Evolutionary conservation across 2,888 invertebrate genomes (phyloP).

Genomic region (Pollenia amentaria): DNA sequence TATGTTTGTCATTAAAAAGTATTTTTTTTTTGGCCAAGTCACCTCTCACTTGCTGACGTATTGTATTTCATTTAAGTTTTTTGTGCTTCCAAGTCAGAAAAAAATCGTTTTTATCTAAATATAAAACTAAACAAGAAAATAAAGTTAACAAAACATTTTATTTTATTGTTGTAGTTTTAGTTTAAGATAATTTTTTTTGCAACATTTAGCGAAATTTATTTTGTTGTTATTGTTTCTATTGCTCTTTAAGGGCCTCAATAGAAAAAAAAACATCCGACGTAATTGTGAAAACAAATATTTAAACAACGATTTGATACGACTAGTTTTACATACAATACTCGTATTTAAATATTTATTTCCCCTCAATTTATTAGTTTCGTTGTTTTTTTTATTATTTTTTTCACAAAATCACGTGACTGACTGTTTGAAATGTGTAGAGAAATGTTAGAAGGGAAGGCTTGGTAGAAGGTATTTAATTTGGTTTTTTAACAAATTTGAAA

Average conservation of each 20-base stretch:
- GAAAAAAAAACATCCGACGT: neutral
- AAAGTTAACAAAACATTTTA: neutral
- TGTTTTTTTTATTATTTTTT: slow-evolving; percentile 2
- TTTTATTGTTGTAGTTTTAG: neutral
- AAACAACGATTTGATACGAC: slow-evolving; percentile 19
- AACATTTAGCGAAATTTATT: slow-evolving; percentile 5
- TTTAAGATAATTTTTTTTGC: slow-evolving; percentile 7
- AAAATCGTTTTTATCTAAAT: slow-evolving; percentile 15
- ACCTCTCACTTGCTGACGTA: neutral
- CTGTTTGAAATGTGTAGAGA: neutral
- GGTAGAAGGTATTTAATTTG: no score
- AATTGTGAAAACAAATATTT: slow-evolving; percentile 7
- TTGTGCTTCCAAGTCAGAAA: neutral
- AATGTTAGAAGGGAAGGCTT: no score
- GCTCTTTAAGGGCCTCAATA: neutral
- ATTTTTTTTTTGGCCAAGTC: neutral
- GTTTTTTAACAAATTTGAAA: no score
- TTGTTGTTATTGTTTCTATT: neutral
- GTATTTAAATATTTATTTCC: slow-evolving; percentile 23
- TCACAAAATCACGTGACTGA: slow-evolving; percentile 36
- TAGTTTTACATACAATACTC: neutral
- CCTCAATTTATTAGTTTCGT: slow-evolving; percentile 11
- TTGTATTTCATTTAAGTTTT: slow-evolving; percentile 20
- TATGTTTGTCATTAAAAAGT: neutral
- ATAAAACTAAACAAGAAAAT: neutral